phyloP scores from a whole-genome alignment of 2,113 vertebrate species.

The Neogobius melanostomus region DNA sequence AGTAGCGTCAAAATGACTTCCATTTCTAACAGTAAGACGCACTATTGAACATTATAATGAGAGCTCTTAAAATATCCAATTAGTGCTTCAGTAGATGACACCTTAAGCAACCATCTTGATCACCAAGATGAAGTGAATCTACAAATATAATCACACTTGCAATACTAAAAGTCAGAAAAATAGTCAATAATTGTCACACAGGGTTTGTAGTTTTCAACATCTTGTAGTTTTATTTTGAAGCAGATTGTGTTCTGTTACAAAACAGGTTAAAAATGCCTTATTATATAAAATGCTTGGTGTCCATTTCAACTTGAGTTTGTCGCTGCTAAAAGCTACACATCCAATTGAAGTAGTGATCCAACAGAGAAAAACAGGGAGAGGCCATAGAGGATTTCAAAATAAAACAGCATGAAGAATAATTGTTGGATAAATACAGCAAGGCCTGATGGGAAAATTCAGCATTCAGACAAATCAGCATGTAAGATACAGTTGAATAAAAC shows the following conservation, averaged over 20 bases:
- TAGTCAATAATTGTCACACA: constrained; percentile 12
- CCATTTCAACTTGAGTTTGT: constrained; percentile 8
- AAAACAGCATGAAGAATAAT: constrained; percentile 18
- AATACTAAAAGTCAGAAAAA: too few species aligned
- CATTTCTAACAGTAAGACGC: too few species aligned
- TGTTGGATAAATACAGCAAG: constrained; percentile 28
- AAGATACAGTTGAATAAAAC: constrained; percentile 40
- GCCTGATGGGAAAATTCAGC: constrained; percentile 20
- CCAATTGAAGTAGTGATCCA: constrained; percentile 12
- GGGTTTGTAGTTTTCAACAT: constrained; percentile 19
- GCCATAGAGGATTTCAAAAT: background rate
- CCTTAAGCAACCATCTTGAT: too few species aligned
- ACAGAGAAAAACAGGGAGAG: constrained; percentile 11
- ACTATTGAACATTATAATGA: too few species aligned
- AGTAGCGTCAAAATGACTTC: too few species aligned
- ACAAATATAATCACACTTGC: too few species aligned
- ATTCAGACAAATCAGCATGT: constrained; percentile 37
- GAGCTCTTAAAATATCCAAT: too few species aligned
- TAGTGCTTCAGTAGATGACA: too few species aligned
- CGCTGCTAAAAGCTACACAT: constrained; percentile 11
- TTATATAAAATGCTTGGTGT: constrained; percentile 16
- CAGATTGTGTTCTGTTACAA: constrained; percentile 12
- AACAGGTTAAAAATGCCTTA: constrained; percentile 4
- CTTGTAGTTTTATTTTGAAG: constrained; percentile 6
- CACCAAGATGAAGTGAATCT: too few species aligned